Evolutionary conservation across 2,113 vertebrate genomes (phyloP), one percentile per base, ranked within the genome.

Genomic region (cattle (Bos taurus)): DNA sequence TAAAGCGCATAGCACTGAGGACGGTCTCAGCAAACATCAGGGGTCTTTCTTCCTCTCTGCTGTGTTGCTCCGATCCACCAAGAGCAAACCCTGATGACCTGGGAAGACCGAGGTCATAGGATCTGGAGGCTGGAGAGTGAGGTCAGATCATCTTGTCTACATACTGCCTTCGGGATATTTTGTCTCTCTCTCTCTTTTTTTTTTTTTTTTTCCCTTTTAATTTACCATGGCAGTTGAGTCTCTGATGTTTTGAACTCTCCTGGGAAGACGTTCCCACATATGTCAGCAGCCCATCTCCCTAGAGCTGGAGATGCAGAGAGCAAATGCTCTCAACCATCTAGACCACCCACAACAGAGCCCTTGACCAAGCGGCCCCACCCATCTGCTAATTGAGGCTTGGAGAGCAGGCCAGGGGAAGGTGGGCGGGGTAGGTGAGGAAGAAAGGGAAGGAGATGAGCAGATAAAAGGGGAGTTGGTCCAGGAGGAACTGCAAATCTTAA

Each of bases 11-110:
- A 9, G 21, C 81, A 1, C 81, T 6, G 25, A 48, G 71, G 2
- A 6, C 28, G 26, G 14, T 2, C 74, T 46, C 50, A 2, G 0
- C 26, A 7, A 19, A n/a, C 7, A 1, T 1, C 13, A 3, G 5
- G 0, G 19, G 5, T 30, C 48, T 50, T 7, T 25, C 26, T 5
- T 12, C 28, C 8, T 36, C 36, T 43, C 13, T 57, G 2, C 59
- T 0, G 0, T 0, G 7, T 3, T 12, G 25, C 23, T 36, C 13
- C 48, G 14, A 1, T 23, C n/a, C 14, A 0, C 21, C 12, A 3
- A 14, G 0, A n/a, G 25, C 50, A 30, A 62, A 54, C 17, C 1
- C 62, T 7, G 0, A 2, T 0, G 62, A 17, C 28, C 62, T 46
- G 0, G 10, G 40, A 48, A 23, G 50, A 8, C 64, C 9, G 9